Base-by-base conservation (phyloP, 2,113 vertebrate genomes). In the Poeciliopsis turrubarensis region DNA sequence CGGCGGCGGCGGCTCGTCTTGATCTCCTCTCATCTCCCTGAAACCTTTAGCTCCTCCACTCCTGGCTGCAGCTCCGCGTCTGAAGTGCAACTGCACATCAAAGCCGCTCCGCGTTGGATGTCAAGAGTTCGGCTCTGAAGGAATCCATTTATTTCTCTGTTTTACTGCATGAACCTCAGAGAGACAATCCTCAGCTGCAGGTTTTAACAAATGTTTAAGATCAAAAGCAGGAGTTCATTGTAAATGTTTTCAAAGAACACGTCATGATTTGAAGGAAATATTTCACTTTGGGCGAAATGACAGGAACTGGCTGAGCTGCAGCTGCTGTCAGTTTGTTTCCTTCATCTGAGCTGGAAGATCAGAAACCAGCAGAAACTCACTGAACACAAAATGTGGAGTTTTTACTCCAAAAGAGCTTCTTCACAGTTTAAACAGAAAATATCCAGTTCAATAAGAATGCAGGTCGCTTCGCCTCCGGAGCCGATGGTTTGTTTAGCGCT, bases 11-110 rank as follows among this genome's bases (percentile, higher is more conserved):
- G 32, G 74, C 66, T 61, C 75, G 32, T 78, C 75, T 78, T 73
- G n/a, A 74, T 85, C 68, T 84, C 73, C 30, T 78, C 82, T 83
- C 73, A 74, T 82, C 78, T 81, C 8, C 3, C 70, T 31, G 54
- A 54, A 37, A 78, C 70, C 80, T 76, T 78, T 11, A 34, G 72
- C n/a, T 67, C 69, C 37, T 73, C 54, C 5, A n/a, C 17, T 3
- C 64, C 0, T 37, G 64, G 41, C 81, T 60, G 73, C 74, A 44
- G 2, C 67, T 6, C 39, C 34, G 32, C 41, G 12, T 81, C 44
- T 60, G 15, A 39, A 77, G 78, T 79, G 79, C 70, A 63, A 64
- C 1, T 22, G 70, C 80, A 73, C 79, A 75, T 89, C 78, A 85
- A 77, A 83, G 72, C 31, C 2, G 13, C 12, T 61, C 64, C 25